phyloP scores from a whole-genome alignment of 2,113 vertebrate species.

The Australoheros scitulus region DNA sequence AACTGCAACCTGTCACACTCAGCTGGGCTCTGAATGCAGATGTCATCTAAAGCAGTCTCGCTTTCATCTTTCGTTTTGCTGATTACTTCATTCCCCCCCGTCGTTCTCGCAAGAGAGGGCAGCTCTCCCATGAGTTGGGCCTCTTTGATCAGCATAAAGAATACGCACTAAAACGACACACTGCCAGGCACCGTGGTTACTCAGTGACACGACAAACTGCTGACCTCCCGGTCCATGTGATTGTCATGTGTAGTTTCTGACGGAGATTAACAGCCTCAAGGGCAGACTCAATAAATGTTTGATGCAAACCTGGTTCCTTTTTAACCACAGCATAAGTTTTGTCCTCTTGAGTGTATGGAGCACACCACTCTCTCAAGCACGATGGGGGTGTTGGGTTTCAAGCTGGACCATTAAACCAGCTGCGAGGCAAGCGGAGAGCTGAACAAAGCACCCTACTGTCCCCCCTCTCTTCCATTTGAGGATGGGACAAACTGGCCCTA shows the following conservation, averaged over 20 bases:
- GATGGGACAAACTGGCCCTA: slow-evolving; percentile 61
- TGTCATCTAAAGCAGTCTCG: slow-evolving; percentile 12
- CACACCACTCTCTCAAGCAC: slow-evolving; percentile 50
- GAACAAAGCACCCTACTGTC: slow-evolving; percentile 70
- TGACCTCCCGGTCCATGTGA: slow-evolving; percentile 46
- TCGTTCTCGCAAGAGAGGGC: neutral
- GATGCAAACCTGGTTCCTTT: slow-evolving; percentile 40
- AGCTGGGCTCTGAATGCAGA: slow-evolving; percentile 37
- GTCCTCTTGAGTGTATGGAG: slow-evolving; percentile 29
- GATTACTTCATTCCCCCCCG: neutral
- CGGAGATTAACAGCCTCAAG: slow-evolving; percentile 37
- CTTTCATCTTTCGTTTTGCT: slow-evolving; percentile 19
- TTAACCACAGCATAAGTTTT: slow-evolving; percentile 30
- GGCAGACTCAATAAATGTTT: slow-evolving; percentile 45
- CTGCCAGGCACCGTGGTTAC: slow-evolving; percentile 40
- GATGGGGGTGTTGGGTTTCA: slow-evolving; percentile 71
- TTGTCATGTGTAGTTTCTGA: slow-evolving; percentile 45
- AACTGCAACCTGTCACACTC: slow-evolving; percentile 48
- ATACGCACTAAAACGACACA: slow-evolving; percentile 18
- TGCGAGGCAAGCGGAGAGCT: slow-evolving; percentile 47
- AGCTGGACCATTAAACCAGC: slow-evolving; percentile 60
- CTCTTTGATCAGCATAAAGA: slow-evolving; percentile 58
- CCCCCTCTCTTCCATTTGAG: slow-evolving; percentile 34
- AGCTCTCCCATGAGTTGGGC: slow-evolving; percentile 17
- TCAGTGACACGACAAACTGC: slow-evolving; percentile 26